Base-by-base conservation (phyloP, 2,888 invertebrate species). In the Chrysodeixis includens region DNA sequence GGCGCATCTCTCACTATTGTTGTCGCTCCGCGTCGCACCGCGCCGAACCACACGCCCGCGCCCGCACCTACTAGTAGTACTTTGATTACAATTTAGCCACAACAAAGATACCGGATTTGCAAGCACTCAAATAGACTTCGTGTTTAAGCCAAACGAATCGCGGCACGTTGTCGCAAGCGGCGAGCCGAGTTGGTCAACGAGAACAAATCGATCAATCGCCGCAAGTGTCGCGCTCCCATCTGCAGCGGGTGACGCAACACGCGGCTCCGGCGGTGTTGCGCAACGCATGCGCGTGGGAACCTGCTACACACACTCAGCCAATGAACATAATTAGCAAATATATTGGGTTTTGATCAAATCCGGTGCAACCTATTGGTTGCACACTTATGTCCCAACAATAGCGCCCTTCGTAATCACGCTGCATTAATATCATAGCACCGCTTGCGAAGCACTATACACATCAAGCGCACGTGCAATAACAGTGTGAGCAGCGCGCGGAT, bases 1-100 rank as follows among this genome's bases (percentile, higher is more conserved):
- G 72, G 5, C 66, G 53, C 76, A 79, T 79, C 79, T 72, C 58
- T 22, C 35, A 22, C 58, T 62, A 67, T 65, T 61, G 66, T 78
- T 61, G 66, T 54, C 20, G n/a, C n/a, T n/a, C 40, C 40, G 40
- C 35, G 14, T 2, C 35, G n/a, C 30, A 35, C 52, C 51, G 35
- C 35, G 57, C n/a, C n/a, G n/a, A n/a, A n/a, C n/a, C 55, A 30
- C 22, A n/a, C 26, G 10, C 16, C 26, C 26, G 51, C n/a, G 46
- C 32, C 32, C 18, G 14, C 22, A 0, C 26, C n/a, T 22, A n/a
- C 8, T 4, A 20, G 46, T 4, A 8, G 18, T 20, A 20, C 18
- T 49, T 49, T 0, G n/a, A 40, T n/a, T 40, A n/a, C 40, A 40
- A n/a, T 40, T 49, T 10, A 40, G 7, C n/a, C n/a, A 14, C 16